Conservation (phyloP, 2,113 vertebrate species). For the Percopsis transmontana region DNA sequence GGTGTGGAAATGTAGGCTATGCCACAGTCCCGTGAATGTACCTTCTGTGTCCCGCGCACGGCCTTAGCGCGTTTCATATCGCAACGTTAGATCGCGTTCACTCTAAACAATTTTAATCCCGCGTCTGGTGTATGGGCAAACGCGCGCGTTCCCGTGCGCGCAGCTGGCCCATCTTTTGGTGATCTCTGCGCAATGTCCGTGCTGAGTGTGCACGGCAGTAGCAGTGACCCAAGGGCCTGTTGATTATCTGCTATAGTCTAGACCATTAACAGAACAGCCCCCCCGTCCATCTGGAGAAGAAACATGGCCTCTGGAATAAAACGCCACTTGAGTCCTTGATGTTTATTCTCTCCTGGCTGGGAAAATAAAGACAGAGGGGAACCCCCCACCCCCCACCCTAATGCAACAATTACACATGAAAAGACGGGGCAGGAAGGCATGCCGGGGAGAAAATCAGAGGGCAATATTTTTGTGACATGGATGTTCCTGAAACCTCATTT, state of each 20-base stretch:
- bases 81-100: too few relatives aligned
- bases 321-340: constrained; percentile 21
- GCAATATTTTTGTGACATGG: constrained; percentile 71
- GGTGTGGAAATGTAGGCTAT: constrained; percentile 47
- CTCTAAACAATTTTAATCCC: too few relatives aligned
- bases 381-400: too few relatives aligned
- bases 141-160: background rate
- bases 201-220: background rate
- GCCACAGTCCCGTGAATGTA: constrained; percentile 49
- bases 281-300: constrained; percentile 50
- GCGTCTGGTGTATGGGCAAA: too few relatives aligned
- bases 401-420: background rate
- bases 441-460: constrained; percentile 58
- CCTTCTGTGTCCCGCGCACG: constrained; percentile 51
- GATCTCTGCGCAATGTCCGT: background rate
- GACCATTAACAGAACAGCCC: constrained; percentile 25
- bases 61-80: background rate
- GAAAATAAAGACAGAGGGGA: constrained; percentile 19
- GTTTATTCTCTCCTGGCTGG: constrained; percentile 45
- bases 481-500: constrained; percentile 69
- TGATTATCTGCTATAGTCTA: background rate
- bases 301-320: constrained; percentile 11
- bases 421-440: constrained; percentile 37
- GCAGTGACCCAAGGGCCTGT: background rate
- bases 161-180: background rate